Percentiles rank a stretch among this genome's conserved stretches.
These are phyloP conservation scores for Actinemys pallida DNA, from an alignment of 2,113 vertebrate species.

Conservation along the genomic window DNA sequence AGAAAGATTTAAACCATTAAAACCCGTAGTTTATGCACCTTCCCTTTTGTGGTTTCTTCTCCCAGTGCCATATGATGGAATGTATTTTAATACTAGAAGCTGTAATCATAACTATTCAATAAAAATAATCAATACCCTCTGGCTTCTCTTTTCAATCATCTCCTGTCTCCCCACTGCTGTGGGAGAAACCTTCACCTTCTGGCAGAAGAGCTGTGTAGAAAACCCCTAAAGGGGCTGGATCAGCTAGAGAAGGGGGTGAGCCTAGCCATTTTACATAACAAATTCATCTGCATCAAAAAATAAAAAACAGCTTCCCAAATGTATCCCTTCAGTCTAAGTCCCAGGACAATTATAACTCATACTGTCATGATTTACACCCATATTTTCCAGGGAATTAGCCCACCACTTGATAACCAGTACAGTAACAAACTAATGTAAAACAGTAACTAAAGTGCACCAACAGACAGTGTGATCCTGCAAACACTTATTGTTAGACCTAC, in stretches of 20 bases:
- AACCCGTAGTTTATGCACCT: background rate
- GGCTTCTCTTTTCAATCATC: conserved; percentile 68
- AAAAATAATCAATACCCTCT: conserved; percentile 42
- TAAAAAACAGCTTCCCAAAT: conserved; percentile 64
- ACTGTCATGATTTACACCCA: conserved; percentile 76
- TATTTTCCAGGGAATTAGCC: conserved; percentile 73
- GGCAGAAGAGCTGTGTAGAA: conserved; percentile 55
- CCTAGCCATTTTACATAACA: conserved; percentile 60
- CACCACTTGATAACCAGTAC: conserved; percentile 66
- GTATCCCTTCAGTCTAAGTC: background rate
- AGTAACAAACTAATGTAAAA: conserved; percentile 72
- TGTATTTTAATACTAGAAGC: conserved; percentile 22
- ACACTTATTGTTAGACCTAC: conserved; percentile 54
- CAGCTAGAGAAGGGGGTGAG: conserved; percentile 65
- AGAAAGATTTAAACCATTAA: background rate
- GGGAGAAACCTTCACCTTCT: conserved; percentile 63
- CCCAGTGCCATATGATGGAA: background rate
- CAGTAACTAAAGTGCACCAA: conserved; percentile 73
- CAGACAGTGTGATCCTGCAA: conserved; percentile 65
- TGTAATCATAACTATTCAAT: conserved; percentile 40
- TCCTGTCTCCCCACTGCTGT: conserved; percentile 68
- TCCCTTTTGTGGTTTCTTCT: background rate
- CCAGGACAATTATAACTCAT: conserved; percentile 70
- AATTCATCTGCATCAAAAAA: conserved; percentile 71
- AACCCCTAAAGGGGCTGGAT: conserved; percentile 71